Evolutionary conservation across 2,888 invertebrate species (phyloP), one percentile per base, ranked within the genome.

Genomic region (Heteromurus nitidus): DNA sequence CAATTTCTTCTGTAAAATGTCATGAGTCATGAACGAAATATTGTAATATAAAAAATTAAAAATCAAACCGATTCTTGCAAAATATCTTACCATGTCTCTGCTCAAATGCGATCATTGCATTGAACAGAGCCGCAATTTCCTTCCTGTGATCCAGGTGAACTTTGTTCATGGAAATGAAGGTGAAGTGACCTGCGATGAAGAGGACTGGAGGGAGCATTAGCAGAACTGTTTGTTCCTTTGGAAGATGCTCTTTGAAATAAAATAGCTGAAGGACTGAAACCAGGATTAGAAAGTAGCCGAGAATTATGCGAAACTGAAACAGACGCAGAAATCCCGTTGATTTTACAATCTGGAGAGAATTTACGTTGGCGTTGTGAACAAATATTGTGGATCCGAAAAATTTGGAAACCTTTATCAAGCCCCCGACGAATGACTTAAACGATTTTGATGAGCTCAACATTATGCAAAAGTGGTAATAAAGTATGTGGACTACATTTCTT

Each of bases 111-210:
- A 64, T 24, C 64, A 64, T 64, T 1, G 20, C 42, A n/a, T 36
- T 64, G 16, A 1, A 24, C 13, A 64, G 16, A 36, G 18, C 11
- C 1, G 11, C 42, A 11, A 22, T 36, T 22, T 64, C 42, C 22
- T 5, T 5, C n/a, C 22, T 36, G 13, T 64, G 36, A 3, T 1
- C 9, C 0, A 13, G 9, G 13, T 64, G 64, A 3, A 20, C 18
- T 20, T 16, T 3, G 13, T 64, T 64, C 2, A 44, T 22, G 13
- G 20, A 42, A 13, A 64, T 36, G 44, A 64, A 64, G 24, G 22
- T 22, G 7, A 64, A 64, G 13, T 64, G 64, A 64, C 42, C 20
- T 0, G 13, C 36, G 22, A 64, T 64, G 64, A 42, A 64, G 20
- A 64, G 24, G 2, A 64, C 24, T 20, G 42, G 42, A 22, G 9